These are phyloP conservation scores for Zygogramma bicolorata DNA, from an alignment of 2,888 invertebrate species.

Conservation along the genomic window DNA sequence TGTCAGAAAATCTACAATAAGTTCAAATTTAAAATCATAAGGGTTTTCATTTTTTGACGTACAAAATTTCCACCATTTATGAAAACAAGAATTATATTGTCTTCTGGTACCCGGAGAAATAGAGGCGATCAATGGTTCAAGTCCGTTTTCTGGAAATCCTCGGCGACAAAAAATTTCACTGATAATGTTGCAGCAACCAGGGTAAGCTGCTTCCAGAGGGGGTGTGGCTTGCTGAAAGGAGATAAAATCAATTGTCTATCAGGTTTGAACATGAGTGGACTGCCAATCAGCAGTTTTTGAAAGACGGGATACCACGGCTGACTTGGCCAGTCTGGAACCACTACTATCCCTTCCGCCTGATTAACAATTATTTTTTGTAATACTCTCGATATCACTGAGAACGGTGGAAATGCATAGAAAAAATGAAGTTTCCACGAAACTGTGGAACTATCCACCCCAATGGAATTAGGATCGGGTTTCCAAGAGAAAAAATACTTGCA, in stretches of 20 bases:
- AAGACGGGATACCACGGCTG: constrained; percentile 20
- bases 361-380: constrained; percentile 49
- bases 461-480: constrained; percentile 44
- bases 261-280: constrained; percentile 7
- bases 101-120: neutral
- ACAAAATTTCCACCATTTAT: neutral
- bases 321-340: constrained; percentile 20
- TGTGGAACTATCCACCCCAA: constrained; percentile 51
- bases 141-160: neutral
- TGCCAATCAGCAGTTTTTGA: constrained; percentile 5
- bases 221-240: constrained; percentile 9
- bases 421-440: constrained; percentile 32
- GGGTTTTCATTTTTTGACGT: neutral
- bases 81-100: neutral
- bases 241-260: constrained; percentile 8
- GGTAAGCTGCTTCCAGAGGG: constrained; percentile 12
- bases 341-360: constrained; percentile 14
- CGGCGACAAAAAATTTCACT: neutral
- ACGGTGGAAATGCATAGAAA: constrained; percentile 55
- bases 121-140: neutral
- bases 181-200: constrained; percentile 21
- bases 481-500: constrained; percentile 44
- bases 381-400: constrained; percentile 45
- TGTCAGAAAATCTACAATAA: neutral
- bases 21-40: neutral